A percentile compares a stretch with the other conserved stretches of the same genome.
These are phyloP conservation scores for Psilanteris sp. DNA, from an alignment of 1,140 invertebrate species.

Conservation along the genomic window DNA sequence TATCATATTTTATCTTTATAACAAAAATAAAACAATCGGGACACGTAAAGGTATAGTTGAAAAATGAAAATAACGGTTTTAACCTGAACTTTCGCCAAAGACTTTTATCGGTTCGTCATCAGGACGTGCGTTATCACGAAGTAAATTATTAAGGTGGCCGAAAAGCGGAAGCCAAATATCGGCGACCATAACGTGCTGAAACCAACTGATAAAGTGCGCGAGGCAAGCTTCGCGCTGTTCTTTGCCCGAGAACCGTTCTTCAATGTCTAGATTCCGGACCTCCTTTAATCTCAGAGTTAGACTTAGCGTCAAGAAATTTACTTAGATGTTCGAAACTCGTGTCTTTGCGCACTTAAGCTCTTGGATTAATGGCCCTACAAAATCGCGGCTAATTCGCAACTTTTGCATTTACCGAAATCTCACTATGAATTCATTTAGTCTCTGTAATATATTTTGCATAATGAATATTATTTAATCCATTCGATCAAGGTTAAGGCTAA, in stretches of 20 bases:
- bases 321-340: slow-evolving; percentile 59
- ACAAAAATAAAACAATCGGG: slow-evolving; percentile 36
- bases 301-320: slow-evolving; percentile 68
- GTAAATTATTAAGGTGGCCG: slow-evolving; percentile 53
- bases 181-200: slow-evolving; percentile 54
- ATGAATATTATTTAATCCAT: no score
- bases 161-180: slow-evolving; percentile 58
- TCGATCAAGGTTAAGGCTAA: background rate
- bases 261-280: slow-evolving; percentile 36
- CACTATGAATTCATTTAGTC: slow-evolving; percentile 27
- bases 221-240: slow-evolving; percentile 51
- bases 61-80: slow-evolving; percentile 41
- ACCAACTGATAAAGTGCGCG: slow-evolving; percentile 56
- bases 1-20: slow-evolving; percentile 33
- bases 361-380: slow-evolving; percentile 43
- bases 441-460: slow-evolving; percentile 11
- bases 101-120: slow-evolving; percentile 53
- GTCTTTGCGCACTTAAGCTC: slow-evolving; percentile 51
- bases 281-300: slow-evolving; percentile 69
- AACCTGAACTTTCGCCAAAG: slow-evolving; percentile 42
- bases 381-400: slow-evolving; percentile 45
- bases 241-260: slow-evolving; percentile 54
- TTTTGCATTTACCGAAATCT: slow-evolving; percentile 14
- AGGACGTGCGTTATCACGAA: slow-evolving; percentile 55
- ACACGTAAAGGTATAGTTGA: slow-evolving; percentile 13